These are phyloP conservation scores for Acrocera orbiculus DNA, from an alignment of 2,888 invertebrate genomes.

Conservation along the genomic window DNA sequence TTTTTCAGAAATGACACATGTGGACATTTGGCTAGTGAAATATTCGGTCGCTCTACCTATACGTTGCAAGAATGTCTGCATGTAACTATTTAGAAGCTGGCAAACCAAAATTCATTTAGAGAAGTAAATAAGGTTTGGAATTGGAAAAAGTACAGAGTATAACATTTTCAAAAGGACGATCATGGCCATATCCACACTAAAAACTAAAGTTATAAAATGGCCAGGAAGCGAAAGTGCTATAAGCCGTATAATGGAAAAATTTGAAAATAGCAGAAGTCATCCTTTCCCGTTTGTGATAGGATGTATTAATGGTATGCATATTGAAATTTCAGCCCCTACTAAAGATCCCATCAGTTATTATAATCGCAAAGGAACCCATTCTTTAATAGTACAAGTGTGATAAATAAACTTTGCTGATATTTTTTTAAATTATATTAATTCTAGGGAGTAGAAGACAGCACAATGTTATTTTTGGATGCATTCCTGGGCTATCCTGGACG, in stretches of 20 bases:
- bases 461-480: not conserved
- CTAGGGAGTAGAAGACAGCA: not conserved
- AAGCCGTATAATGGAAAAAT: slow-evolving; percentile 2
- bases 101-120: no score
- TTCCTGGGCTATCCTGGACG: not conserved
- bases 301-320: slow-evolving; percentile 2
- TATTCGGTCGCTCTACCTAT: no score
- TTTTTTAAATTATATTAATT: not conserved
- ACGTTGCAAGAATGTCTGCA: no score
- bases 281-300: slow-evolving; percentile 1
- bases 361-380: slow-evolving; percentile 1
- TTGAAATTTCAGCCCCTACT: not conserved
- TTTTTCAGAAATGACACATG: no score
- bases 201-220: no score
- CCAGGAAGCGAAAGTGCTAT: no score
- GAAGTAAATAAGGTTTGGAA: no score
- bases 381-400: not conserved
- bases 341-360: not conserved
- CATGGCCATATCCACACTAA: no score
- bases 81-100: no score
- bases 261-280: slow-evolving; percentile 1
- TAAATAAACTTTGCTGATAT: not conserved
- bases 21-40: no score
- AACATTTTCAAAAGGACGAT: no score
- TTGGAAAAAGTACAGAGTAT: no score